Percentiles rank a stretch among this genome's conserved stretches.
Conservation (phyloP, 2,113 vertebrate species). For the Mormoops blainvillei region DNA sequence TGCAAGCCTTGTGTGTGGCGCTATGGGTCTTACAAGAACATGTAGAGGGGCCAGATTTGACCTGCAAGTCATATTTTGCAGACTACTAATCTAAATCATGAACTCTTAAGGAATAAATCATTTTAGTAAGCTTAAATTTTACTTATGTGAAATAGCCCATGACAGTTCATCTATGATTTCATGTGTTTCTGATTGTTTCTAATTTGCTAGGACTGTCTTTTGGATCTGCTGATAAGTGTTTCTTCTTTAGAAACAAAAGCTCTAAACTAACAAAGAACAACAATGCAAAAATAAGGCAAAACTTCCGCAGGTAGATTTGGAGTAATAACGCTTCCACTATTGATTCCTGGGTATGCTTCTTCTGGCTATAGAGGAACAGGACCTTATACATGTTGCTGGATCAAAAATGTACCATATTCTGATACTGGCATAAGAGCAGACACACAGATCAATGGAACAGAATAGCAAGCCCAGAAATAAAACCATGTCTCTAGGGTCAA, state of each 20-base stretch:
- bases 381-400: background rate
- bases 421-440: too few species aligned
- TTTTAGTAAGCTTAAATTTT: background rate
- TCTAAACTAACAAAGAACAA: background rate
- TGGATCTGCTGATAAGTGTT: background rate
- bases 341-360: background rate
- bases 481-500: too few species aligned
- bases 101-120: background rate
- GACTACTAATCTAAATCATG: background rate
- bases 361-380: background rate
- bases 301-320: background rate
- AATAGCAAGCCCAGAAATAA: too few species aligned
- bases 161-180: background rate
- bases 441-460: too few species aligned
- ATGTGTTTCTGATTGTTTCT: background rate
- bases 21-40: background rate
- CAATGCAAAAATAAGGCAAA: background rate
- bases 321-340: background rate
- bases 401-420: background rate
- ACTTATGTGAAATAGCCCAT: background rate
- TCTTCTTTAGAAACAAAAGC: background rate
- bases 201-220: background rate
- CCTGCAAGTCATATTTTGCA: background rate
- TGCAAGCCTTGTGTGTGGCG: background rate
- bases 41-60: background rate